Evolutionary conservation across 92 coral and sea anemone genomes (phyloP).

Genomic region (Palythoa caribaeorum): DNA sequence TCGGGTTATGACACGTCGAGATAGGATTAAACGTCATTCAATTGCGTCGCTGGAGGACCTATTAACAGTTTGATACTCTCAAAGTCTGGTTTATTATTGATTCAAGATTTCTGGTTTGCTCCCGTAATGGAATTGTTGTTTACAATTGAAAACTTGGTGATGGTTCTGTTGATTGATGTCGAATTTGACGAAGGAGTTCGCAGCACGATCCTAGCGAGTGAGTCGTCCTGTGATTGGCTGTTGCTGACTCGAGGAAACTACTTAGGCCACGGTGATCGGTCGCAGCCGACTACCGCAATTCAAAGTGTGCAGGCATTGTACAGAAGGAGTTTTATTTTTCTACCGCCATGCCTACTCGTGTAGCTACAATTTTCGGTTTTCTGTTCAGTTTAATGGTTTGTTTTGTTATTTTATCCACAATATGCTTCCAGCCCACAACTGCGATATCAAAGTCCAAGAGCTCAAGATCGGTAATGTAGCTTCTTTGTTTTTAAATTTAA

Average conservation of each 20-base stretch:
- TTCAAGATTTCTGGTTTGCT: conserved; percentile 33
- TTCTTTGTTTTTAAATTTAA: not conserved
- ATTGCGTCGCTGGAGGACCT: not conserved
- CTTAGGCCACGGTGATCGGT: conserved; percentile 19
- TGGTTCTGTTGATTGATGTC: conserved; percentile 40
- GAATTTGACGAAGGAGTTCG: conserved; percentile 28
- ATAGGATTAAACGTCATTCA: not conserved
- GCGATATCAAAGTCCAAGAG: conserved; percentile 9
- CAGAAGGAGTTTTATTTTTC: not conserved
- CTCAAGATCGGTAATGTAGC: conserved; percentile 30
- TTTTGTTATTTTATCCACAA: not conserved
- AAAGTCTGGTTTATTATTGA: conserved; percentile 11
- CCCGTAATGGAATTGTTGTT: conserved; percentile 18
- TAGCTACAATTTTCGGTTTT: conserved; percentile 11
- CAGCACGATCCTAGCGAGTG: conserved; percentile 40
- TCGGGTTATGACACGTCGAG: conserved; percentile 21
- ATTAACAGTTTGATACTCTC: not conserved
- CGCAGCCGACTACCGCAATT: conserved; percentile 3
- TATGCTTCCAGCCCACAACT: conserved; percentile 36
- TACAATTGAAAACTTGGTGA: conserved; percentile 37
- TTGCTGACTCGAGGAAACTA: conserved; percentile 16
- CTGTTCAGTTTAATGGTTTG: conserved; percentile 11
- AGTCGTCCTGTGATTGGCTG: conserved; percentile 36
- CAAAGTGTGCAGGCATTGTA: conserved; percentile 2
- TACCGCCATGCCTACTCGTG: conserved; percentile 24